These are phyloP conservation scores for Drosophila suzukii DNA, from an alignment of 1,140 invertebrate species.

Conservation along the genomic window DNA sequence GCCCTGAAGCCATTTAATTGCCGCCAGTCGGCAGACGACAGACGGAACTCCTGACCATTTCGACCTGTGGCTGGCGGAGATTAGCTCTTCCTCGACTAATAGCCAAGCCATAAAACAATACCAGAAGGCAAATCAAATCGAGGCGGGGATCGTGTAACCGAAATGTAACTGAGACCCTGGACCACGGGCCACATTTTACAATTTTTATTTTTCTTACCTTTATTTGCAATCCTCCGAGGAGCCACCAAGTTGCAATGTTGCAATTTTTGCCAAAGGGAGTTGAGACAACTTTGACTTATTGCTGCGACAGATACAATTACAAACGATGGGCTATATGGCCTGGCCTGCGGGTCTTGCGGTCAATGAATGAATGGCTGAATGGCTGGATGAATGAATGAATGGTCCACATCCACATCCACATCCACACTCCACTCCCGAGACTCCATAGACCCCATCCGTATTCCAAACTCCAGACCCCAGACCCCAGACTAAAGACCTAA, in stretches of 20 bases:
- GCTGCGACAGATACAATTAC: constrained; percentile 81
- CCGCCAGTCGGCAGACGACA: constrained; percentile 15
- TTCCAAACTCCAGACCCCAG: neutral
- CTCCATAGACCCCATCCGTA: neutral
- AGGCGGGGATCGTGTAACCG: constrained; percentile 43
- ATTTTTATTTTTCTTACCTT: neutral
- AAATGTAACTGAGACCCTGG: constrained; percentile 44
- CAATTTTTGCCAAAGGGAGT: constrained; percentile 9
- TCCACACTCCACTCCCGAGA: neutral
- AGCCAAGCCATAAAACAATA: constrained; percentile 77
- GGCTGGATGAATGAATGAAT: constrained; percentile 50
- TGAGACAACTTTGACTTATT: constrained; percentile 74
- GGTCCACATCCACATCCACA: constrained; percentile 14
- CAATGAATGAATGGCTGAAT: constrained; percentile 58
- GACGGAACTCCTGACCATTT: constrained; percentile 32
- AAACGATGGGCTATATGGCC: constrained; percentile 56
- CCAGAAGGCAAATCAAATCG: constrained; percentile 40
- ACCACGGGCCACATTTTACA: constrained; percentile 37
- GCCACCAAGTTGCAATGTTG: constrained; percentile 8
- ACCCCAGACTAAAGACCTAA: neutral
- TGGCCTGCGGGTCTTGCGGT: constrained; percentile 55
- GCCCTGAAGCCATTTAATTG: constrained; percentile 72
- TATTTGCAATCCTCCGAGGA: neutral
- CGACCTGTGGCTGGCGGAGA: constrained; percentile 37
- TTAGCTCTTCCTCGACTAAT: constrained; percentile 61